Conservation (phyloP, 2,113 vertebrate genomes). For the Xyrauchen texanus region DNA sequence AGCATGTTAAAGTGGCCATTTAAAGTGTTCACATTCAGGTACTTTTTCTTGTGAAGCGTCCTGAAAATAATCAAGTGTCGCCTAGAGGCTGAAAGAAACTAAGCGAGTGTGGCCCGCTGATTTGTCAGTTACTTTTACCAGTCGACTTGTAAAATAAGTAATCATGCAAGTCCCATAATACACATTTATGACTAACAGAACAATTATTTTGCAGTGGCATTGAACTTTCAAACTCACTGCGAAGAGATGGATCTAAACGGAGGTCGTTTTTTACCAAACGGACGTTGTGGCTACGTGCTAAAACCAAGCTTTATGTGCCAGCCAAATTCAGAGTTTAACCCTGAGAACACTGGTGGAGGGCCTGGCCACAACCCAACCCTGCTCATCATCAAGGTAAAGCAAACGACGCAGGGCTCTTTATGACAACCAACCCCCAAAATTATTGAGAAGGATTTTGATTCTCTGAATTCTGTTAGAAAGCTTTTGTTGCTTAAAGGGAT, state of each 20-base stretch:
- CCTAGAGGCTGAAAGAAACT: too few relatives aligned
- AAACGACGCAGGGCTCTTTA: background rate
- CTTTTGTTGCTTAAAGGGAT: too few relatives aligned
- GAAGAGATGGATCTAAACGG: constrained; percentile 92
- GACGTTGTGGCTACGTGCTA: constrained; percentile 83
- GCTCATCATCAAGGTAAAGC: constrained; percentile 76
- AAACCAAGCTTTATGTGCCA: constrained; percentile 83
- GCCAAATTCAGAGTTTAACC: constrained; percentile 74
- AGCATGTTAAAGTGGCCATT: too few relatives aligned
- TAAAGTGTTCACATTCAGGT: too few relatives aligned
- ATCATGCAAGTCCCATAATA: background rate
- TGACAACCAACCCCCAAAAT: background rate
- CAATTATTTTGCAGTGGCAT: constrained; percentile 78
- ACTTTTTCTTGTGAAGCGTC: too few relatives aligned
- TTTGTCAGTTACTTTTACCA: too few relatives aligned
- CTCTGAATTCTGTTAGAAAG: background rate
- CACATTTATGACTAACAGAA: background rate
- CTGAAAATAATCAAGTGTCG: too few relatives aligned
- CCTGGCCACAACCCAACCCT: constrained; percentile 70
- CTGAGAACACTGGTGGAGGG: constrained; percentile 76
- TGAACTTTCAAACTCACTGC: constrained; percentile 93
- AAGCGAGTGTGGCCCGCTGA: too few relatives aligned
- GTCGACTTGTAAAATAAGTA: too few relatives aligned
- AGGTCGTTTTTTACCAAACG: constrained; percentile 87
- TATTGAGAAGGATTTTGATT: background rate